Conservation (phyloP, 2,888 invertebrate genomes). For the Diadegma fenestrale region DNA sequence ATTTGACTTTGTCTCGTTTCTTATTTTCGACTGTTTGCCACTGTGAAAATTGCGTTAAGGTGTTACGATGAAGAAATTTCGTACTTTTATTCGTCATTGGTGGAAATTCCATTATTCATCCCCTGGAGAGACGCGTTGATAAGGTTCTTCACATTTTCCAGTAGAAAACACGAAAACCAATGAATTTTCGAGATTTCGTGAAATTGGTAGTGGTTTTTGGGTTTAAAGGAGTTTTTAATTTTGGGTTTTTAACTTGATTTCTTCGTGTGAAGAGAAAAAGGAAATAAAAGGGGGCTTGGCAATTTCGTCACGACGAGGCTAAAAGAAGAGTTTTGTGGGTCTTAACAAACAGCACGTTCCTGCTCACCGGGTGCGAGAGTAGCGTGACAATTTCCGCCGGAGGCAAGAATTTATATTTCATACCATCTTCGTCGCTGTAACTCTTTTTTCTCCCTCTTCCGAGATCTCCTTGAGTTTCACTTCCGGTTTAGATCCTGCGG, state of each 20-base stretch:
- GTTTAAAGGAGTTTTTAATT: neutral
- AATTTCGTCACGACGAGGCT: constrained; percentile 57
- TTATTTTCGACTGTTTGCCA: too few relatives aligned
- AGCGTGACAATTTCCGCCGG: constrained; percentile 68
- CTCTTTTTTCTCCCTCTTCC: constrained; percentile 44
- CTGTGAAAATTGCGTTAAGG: too few relatives aligned
- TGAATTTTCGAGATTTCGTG: too few relatives aligned
- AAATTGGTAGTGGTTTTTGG: too few relatives aligned
- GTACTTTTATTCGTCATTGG: too few relatives aligned
- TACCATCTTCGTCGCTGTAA: constrained; percentile 50
- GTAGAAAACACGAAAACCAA: too few relatives aligned
- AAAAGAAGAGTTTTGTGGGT: constrained; percentile 44
- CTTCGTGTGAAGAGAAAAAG: constrained; percentile 19
- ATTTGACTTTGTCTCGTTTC: too few relatives aligned
- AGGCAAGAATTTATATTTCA: constrained; percentile 71
- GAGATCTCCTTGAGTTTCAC: constrained; percentile 51
- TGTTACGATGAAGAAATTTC: too few relatives aligned
- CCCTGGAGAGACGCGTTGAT: too few relatives aligned
- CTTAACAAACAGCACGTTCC: constrained; percentile 73
- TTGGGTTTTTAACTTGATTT: neutral
- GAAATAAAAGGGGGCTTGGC: constrained; percentile 23
- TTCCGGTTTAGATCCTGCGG: constrained; percentile 35
- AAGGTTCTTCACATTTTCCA: too few relatives aligned
- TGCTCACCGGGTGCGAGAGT: constrained; percentile 63
- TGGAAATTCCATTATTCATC: too few relatives aligned